phyloP scores from a whole-genome alignment of 2,113 vertebrate genomes.

The Vulpes lagopus region DNA sequence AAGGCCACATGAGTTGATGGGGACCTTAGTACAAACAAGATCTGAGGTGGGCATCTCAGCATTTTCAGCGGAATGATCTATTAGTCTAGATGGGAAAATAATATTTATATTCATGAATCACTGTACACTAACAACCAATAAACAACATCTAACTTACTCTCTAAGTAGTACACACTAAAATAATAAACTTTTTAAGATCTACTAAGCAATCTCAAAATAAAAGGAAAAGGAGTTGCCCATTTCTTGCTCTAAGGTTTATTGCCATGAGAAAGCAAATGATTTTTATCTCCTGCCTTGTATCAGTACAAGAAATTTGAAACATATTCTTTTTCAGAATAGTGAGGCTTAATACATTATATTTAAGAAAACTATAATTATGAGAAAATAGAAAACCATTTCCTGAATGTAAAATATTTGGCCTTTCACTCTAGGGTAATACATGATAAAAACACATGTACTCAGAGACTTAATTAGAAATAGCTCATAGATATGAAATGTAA shows the following conservation, averaged over 20 bases:
- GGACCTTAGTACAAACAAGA: background rate
- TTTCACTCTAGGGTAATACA: background rate
- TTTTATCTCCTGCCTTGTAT: background rate
- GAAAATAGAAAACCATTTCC: conserved; percentile 17
- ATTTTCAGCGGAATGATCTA: background rate
- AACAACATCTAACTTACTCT: background rate
- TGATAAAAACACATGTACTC: background rate
- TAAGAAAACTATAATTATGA: conserved; percentile 36
- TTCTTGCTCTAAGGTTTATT: background rate
- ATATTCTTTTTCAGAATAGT: conserved; percentile 17
- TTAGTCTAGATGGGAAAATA: conserved; percentile 12
- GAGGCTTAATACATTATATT: background rate
- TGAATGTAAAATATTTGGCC: conserved; percentile 27
- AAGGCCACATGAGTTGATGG: background rate
- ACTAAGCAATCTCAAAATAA: background rate
- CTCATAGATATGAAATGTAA: conserved; percentile 19
- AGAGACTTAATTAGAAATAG: conserved; percentile 30
- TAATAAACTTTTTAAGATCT: background rate
- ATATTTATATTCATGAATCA: background rate
- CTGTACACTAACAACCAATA: background rate
- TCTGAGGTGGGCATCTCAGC: background rate
- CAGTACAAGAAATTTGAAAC: background rate
- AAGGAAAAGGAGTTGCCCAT: background rate
- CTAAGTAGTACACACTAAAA: background rate
- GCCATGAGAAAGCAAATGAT: background rate